phyloP scores from a whole-genome alignment of 1,140 invertebrate genomes.

The Arion vulgaris region DNA sequence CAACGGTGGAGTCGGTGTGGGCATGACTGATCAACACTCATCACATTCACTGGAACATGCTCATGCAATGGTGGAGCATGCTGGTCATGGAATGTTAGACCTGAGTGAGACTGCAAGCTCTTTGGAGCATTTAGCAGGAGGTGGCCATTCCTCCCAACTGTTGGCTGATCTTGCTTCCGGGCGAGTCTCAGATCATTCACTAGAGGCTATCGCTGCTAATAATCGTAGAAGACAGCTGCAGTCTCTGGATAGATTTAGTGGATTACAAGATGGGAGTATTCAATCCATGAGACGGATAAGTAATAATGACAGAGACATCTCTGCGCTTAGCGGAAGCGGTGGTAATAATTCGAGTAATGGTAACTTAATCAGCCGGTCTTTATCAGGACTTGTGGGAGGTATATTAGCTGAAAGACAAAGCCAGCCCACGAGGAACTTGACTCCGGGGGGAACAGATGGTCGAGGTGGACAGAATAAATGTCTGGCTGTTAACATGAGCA shows the following conservation, averaged over 20 bases:
- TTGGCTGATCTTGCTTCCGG: constrained; percentile 6
- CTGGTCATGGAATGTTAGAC: constrained; percentile 28
- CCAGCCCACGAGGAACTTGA: constrained; percentile 33
- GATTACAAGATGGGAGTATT: neutral
- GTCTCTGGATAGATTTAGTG: constrained; percentile 3
- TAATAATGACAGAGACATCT: constrained; percentile 10
- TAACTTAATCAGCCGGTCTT: neutral
- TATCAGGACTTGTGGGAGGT: constrained; percentile 10
- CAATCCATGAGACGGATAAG: neutral
- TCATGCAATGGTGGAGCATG: constrained; percentile 31
- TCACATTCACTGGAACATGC: constrained; percentile 17
- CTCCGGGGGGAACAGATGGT: constrained; percentile 10
- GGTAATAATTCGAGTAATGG: neutral
- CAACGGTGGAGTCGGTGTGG: neutral
- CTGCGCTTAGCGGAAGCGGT: neutral
- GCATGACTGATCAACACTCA: neutral
- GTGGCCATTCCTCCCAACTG: constrained; percentile 27
- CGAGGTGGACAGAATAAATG: neutral
- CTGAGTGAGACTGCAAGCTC: constrained; percentile 22
- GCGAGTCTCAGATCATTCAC: neutral
- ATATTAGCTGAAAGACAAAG: neutral
- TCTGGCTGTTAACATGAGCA: neutral
- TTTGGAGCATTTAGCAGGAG: constrained; percentile 31
- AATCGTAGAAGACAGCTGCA: neutral
- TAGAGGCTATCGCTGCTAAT: neutral